Evolutionary conservation across 2,113 vertebrate species (phyloP).

Genomic region (Zeus faber): DNA sequence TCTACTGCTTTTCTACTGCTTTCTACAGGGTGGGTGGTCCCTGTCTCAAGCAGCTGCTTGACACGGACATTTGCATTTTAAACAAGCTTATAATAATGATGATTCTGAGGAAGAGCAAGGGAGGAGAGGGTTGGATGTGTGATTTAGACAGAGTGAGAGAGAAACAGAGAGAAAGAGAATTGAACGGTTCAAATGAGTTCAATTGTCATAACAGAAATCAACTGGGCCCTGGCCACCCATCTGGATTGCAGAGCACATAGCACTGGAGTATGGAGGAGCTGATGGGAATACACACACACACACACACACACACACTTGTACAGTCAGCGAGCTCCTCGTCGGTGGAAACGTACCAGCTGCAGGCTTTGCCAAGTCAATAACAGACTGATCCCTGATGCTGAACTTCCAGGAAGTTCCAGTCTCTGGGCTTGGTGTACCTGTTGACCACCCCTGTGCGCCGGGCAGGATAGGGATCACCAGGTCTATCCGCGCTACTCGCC

Average conservation of each 20-base stretch:
- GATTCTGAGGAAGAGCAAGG: conserved; percentile 18
- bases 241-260: conserved; percentile 58
- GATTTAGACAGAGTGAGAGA: conserved; percentile 17
- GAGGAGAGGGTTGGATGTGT: conserved; percentile 15
- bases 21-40: conserved; percentile 73
- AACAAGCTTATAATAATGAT: conserved; percentile 54
- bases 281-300: conserved; percentile 12
- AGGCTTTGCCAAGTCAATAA: conserved; percentile 70
- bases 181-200: conserved; percentile 50
- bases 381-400: conserved; percentile 61
- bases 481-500: no score
- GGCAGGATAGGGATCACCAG: no score
- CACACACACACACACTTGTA: conserved; percentile 39
- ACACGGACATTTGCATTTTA: conserved; percentile 63
- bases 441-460: no score
- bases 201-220: conserved; percentile 63
- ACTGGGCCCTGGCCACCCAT: conserved; percentile 62
- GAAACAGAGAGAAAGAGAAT: conserved; percentile 13
- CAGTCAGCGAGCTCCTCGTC: conserved; percentile 49
- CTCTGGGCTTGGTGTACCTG: no score
- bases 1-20: no score
- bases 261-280: no score
- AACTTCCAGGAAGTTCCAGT: no score
- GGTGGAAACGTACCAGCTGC: conserved; percentile 58
- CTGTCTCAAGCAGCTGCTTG: conserved; percentile 44